Evolutionary conservation across 2,797 vertebrate species (phyloP), one percentile per base, ranked within the genome.

Genomic region (Hippocampus kuda): DNA sequence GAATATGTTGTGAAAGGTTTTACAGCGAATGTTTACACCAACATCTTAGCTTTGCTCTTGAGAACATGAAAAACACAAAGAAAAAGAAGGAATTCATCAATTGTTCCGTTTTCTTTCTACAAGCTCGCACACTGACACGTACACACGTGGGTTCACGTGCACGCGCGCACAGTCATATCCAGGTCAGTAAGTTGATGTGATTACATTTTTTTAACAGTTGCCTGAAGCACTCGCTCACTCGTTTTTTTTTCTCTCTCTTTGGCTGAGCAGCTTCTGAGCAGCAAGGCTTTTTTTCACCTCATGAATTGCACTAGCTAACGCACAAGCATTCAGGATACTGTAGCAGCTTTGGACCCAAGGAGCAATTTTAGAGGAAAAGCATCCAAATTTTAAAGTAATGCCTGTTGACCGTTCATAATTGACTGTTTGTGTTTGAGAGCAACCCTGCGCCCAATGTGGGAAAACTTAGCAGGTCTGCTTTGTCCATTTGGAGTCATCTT

Each of bases 161-260:
- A 34, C 26, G 20, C 26, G 8, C 26, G 41, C n/a, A 20, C 54
- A 59, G 10, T 34, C 30, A 22, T 68, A 68, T 68, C 42, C 60
- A 69, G 61, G 68, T 69, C 68, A 69, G 44, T 69, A 69, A 69
- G 60, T 69, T 69, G 44, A 69, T 69, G 59, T 68, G 67, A 68
- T 68, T 68, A 68, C 41, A 56, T 68, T 30, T 53, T 49, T 66
- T n/a, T 54, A 53, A 54, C 65, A 67, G 46, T 53, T 12, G 65
- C 65, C 65, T 34, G 54, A 60, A 59, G 66, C 48, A 1, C 49
- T 38, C 65, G 5, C 48, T 24, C 22, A 59, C 56, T 59, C 12
- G 10, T 3, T 24, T 57, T 27, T 26, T 48, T 48, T 48, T 27
- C 26, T 15, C 16, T 10, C n/a, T 65, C n/a, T 46, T 48, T 18